Evolutionary conservation across 1,140 invertebrate species (phyloP), one percentile per base, ranked within the genome.

Genomic region (Cheumatopsyche charites): DNA sequence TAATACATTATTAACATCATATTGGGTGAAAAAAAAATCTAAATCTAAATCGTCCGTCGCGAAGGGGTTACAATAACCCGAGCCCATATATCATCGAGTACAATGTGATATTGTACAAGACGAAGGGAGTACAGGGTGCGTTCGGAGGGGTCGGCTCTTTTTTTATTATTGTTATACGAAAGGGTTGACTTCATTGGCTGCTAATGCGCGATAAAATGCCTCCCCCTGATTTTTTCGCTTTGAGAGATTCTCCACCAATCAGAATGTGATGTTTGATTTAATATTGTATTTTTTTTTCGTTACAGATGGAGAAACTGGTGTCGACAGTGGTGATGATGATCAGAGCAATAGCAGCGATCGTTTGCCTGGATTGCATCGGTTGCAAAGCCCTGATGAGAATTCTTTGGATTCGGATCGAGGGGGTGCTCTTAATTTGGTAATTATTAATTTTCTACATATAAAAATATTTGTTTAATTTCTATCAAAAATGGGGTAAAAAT

Each of bases 351-450:
- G 78, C 69, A 86, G 84, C 77, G 84, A 84, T 62, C 78, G 79
- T 52, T 76, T 74, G 13, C 58, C 70, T 55, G 77, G 80, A 12
- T 66, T 72, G 9, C 55, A 82, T 76, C 77, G 80, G 45, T 61
- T 74, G 1, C 67, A 82, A 74, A 79, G 79, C 21, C 80, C 85
- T 21, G 84, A 86, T 76, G 86, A 82, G 43, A 84, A 86, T 78
- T 87, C 85, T 21, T 80, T 86, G 80, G 85, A 87, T 76, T 86
- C 85, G 0, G 85, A 87, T 55, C 79, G 83, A 76, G 84, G 80
- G 70, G 82, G 82, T 23, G 85, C 85, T 29, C 82, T 87, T 26
- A 87, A 87, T 77, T 79, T 87, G 80, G 86, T 87, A 79, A 84
- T 23, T 45, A 36, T 36, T 36, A 9, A 36, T 4, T 4, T 36